Evolutionary conservation across 2,113 vertebrate genomes (phyloP), one percentile per base, ranked within the genome.

Genomic region (Gavialis gangeticus): DNA sequence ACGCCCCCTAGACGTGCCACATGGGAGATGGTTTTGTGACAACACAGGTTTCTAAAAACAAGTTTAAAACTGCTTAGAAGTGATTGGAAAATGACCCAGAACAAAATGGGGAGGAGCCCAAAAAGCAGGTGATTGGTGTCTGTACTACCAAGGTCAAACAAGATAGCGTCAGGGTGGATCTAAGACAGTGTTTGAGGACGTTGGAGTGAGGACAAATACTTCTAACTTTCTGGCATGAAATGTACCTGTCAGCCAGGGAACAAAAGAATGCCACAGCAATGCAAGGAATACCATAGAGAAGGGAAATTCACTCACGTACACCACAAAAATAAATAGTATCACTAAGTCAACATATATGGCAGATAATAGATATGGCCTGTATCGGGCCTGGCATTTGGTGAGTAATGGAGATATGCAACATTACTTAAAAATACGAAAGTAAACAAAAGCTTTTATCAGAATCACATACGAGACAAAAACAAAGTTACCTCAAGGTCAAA

Each of bases 281-380:
- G 73, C 69, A 93, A 96, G 95, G 94, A 79, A 84, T 73, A 60
- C 97, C 97, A 85, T 71, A 55, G 82, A 92, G 91, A 82, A 96
- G 92, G 95, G 85, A 90, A 94, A 96, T 96, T 98, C 98, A 97
- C 94, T 98, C 98, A 98, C 87, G 96, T 97, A 94, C 96, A 8
- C 78, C 4, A 75, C 57, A 28, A 94, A 95, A 97, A 96, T 93
- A 97, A 98, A 98, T 56, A 97, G 91, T 97, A 98, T 98, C 97
- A 15, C 98, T 98, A 98, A 98, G 99, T 98, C 98, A 99, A 99
- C 90, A 97, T 13, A 64, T 87, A 27, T 81, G 77, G 95, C 91
- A 97, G 98, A 96, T 94, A 98, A 97, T 82, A 94, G 97, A 96
- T 87, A 93, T 60, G 83, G 93, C 91, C 89, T 27, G 54, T 95